Conservation (phyloP, 53 echinoderm and acorn worm species). For the Holothuria scabra region DNA sequence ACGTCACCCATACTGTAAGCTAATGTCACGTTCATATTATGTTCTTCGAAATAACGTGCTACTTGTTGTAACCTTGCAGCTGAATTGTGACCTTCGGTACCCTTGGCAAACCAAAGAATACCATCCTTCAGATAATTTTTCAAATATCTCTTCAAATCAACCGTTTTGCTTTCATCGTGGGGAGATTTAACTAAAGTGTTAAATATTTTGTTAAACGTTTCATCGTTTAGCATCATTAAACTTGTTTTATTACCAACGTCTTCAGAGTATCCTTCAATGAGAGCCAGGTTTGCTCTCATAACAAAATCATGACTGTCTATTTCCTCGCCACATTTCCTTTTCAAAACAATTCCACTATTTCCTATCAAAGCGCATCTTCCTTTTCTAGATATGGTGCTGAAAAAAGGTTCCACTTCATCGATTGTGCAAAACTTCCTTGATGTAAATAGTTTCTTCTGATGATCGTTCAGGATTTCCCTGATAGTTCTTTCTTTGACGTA, state of each 20-base stretch:
- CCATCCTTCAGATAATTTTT: not conserved
- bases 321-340: slow-evolving; percentile 9
- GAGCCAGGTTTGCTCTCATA: not conserved
- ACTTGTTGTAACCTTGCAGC: slow-evolving; percentile 1
- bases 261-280: not conserved
- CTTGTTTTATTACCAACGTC: slow-evolving; percentile 11
- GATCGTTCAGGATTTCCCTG: not conserved
- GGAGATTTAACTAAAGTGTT: not conserved
- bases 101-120: slow-evolving; percentile 18
- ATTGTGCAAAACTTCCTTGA: not conserved
- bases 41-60: not conserved
- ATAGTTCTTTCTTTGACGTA: slow-evolving; percentile 1
- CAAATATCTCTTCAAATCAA: not conserved
- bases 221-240: slow-evolving; percentile 26
- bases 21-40: not conserved
- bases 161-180: not conserved
- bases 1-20: not conserved
- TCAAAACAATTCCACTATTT: not conserved
- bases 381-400: not conserved
- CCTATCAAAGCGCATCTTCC: not conserved
- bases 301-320: slow-evolving; percentile 6
- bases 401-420: not conserved
- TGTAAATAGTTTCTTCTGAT: not conserved
- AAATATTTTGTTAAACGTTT: not conserved
- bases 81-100: slow-evolving; percentile 13